Base-by-base conservation (phyloP, 2,797 vertebrate species). In the Parauchenoglanis ngamensis region DNA sequence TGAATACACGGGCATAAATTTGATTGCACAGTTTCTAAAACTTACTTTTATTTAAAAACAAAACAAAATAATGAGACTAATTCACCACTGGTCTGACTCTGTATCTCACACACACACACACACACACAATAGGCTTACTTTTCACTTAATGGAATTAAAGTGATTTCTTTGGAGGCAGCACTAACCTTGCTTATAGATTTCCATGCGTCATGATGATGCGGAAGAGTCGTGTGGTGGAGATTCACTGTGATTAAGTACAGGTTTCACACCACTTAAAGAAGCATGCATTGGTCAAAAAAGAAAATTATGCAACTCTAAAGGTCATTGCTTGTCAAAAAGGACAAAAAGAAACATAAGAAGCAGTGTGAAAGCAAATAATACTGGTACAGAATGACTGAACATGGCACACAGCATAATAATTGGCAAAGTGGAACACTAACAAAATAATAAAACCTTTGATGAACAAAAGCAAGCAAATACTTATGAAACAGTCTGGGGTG, bases 181-280 rank as follows among this genome's bases (percentile, higher is more conserved):
- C 95, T 95, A 92, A 96, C 96, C 96, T 96, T 92, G 83, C 88
- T 90, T 88, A 92, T 79, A 80, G 91, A 89, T 91, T 88, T 88
- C 89, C 92, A 68, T 89, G 82, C 86, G 87, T 97, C 96, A 97
- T 91, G 96, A 93, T 81, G 94, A 94, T 91, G 95, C 92, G 85
- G 95, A 90, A 84, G 92, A 92, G 76, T 94, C 92, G 90, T 94
- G 94, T 92, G 93, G 85, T 92, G 95, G 92, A 63, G 93, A 90
- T 57, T 95, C 92, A 92, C 86, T 88, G 25, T 96, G 61, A 89
- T 96, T 96, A 93, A 90, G 91, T 94, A 92, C 88, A 92, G 92
- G 90, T 88, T 52, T 94, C 72, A 91, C 92, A 91, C 92, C 92
- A 93, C n/a, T 7, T 90, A 93, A 92, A 94, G 90, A 92, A 94